Evolutionary conservation across 1,140 invertebrate genomes (phyloP).

Genomic region (Drosophila nigrodunni): DNA sequence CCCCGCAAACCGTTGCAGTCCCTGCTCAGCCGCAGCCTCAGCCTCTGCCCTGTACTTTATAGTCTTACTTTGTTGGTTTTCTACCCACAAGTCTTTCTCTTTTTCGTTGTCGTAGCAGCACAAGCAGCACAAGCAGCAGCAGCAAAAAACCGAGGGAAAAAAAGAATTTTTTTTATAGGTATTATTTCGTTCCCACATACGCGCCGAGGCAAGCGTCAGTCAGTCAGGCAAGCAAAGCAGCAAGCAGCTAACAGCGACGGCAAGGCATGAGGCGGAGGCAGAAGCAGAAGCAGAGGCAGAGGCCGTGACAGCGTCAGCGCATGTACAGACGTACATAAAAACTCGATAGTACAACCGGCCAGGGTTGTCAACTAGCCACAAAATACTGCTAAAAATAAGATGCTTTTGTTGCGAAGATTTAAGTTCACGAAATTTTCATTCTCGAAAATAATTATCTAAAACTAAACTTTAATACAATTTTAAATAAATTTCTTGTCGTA

Average conservation of each 20-base stretch:
- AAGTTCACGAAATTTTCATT: background rate
- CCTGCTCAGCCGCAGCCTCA: constrained; percentile 5
- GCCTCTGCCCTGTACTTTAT: constrained; percentile 66
- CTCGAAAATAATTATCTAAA: background rate
- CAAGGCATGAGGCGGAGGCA: constrained; percentile 45
- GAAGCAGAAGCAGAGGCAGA: constrained; percentile 61
- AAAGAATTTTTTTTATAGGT: constrained; percentile 75
- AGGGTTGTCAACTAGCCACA: constrained; percentile 61
- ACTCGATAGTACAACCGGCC: constrained; percentile 70
- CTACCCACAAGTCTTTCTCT: constrained; percentile 83
- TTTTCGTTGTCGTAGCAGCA: constrained; percentile 75
- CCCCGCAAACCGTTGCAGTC: constrained; percentile 35
- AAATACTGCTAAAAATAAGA: constrained; percentile 3
- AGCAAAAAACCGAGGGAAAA: constrained; percentile 65
- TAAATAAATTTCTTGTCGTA: too few species aligned
- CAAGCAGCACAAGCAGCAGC: constrained; percentile 36
- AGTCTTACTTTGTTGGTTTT: constrained; percentile 83
- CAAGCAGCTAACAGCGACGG: constrained; percentile 3
- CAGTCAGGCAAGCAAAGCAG: constrained; percentile 41
- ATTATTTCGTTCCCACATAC: constrained; percentile 82
- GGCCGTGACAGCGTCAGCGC: constrained; percentile 79
- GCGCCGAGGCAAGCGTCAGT: constrained; percentile 75
- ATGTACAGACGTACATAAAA: constrained; percentile 69
- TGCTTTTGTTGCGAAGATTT: background rate
- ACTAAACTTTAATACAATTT: too few species aligned